Percentiles rank a stretch among this genome's conserved stretches.
phyloP scores from a whole-genome alignment of 2,797 vertebrate species.

The Jordanella pulchra region DNA sequence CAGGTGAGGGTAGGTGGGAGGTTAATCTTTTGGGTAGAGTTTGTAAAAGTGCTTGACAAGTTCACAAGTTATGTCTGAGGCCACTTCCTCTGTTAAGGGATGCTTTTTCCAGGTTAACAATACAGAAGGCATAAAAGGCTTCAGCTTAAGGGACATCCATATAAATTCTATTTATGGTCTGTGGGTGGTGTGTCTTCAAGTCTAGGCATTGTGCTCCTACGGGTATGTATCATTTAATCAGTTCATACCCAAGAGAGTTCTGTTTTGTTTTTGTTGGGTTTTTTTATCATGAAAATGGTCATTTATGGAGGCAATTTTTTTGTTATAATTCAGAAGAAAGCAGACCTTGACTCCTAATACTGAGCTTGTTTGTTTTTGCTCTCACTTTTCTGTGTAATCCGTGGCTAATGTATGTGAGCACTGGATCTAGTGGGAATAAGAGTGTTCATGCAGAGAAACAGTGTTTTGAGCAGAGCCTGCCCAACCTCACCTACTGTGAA shows the following conservation, averaged over 20 bases:
- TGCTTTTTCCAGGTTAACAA: no score
- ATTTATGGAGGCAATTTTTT: not conserved
- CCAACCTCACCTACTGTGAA: constrained; percentile 14
- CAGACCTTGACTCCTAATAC: not conserved
- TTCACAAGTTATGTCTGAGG: no score
- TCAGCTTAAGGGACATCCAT: not conserved
- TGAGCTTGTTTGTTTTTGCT: not conserved
- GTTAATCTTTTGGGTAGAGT: no score
- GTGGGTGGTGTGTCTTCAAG: not conserved
- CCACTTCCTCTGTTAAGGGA: no score
- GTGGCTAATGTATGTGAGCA: not conserved
- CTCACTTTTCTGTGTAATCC: constrained; percentile 4
- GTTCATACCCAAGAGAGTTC: not conserved
- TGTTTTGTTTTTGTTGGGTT: not conserved
- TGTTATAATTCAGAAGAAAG: not conserved
- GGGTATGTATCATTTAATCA: not conserved
- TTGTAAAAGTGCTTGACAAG: no score
- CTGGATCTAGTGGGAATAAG: constrained; percentile 21
- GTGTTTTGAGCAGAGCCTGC: not conserved
- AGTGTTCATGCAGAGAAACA: constrained; percentile 25
- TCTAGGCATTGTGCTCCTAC: not conserved
- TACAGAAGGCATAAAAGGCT: not conserved
- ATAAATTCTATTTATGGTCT: not conserved
- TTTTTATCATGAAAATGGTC: not conserved
- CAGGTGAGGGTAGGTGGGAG: no score